Conservation (phyloP, 2,113 vertebrate species). For the Coptodon rendalli region DNA sequence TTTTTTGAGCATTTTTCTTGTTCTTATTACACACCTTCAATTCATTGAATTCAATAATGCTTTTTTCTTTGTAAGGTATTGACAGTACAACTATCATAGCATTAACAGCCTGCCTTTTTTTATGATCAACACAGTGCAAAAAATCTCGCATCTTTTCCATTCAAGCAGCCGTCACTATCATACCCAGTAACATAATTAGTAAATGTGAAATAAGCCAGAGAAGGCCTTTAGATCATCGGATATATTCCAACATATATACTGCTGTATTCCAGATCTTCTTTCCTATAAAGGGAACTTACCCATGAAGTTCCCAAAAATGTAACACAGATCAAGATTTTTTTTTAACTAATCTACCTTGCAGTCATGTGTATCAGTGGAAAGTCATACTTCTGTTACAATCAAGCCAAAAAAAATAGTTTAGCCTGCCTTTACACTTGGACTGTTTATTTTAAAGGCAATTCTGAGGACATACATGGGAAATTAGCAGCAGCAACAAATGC, state of each 20-base stretch:
- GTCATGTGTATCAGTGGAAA: not conserved
- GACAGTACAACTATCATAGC: not conserved
- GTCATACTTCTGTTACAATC: not conserved
- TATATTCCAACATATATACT: not conserved
- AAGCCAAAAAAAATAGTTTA: not conserved
- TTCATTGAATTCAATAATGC: not conserved
- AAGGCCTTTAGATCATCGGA: not conserved
- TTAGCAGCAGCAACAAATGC: not conserved
- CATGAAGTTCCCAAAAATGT: not conserved
- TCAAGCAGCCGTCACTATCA: not conserved
- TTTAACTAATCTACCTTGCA: not conserved
- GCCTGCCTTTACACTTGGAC: not conserved
- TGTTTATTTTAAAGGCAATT: not conserved
- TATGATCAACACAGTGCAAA: not conserved
- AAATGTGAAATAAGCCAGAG: not conserved
- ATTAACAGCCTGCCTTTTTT: not conserved
- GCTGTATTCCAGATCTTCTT: not conserved
- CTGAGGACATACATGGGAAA: not conserved
- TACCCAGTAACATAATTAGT: not conserved
- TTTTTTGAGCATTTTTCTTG: not conserved
- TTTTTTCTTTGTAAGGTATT: not conserved
- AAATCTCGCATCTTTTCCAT: not conserved
- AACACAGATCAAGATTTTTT: not conserved
- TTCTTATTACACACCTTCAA: not conserved
- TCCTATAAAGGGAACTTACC: not conserved